A percentile compares a stretch with the other conserved stretches of the same genome.
Evolutionary conservation across 2,888 invertebrate genomes (phyloP).

Genomic region (Drosophila villosipedis): DNA sequence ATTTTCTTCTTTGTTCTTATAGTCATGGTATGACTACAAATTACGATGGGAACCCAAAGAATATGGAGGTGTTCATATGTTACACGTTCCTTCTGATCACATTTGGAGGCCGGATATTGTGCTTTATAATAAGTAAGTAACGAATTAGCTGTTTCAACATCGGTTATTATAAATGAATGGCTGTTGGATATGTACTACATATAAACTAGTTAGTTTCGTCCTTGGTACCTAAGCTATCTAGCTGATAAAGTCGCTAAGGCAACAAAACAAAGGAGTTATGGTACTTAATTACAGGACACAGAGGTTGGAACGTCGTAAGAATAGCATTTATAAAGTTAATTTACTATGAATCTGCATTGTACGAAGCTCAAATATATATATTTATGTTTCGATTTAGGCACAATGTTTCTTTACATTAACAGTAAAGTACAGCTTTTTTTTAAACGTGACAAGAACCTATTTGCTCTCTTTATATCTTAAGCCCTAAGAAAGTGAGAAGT

Average conservation of each 20-base stretch:
- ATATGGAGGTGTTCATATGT: conserved; percentile 93
- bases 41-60: conserved; percentile 94
- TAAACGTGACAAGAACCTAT: neutral
- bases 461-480: neutral
- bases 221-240: neutral
- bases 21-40: conserved; percentile 95
- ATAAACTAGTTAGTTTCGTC: neutral
- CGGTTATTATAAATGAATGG: neutral
- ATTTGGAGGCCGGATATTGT: conserved; percentile 94
- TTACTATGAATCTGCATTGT: neutral
- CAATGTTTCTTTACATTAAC: neutral
- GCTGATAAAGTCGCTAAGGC: neutral
- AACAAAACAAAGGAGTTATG: neutral
- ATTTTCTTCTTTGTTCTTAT: conserved; percentile 45
- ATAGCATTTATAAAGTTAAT: neutral
- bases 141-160: neutral
- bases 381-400: neutral
- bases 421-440: neutral
- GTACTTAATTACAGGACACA: neutral
- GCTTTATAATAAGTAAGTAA: conserved; percentile 91
- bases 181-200: conserved; percentile 5
- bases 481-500: neutral
- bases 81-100: conserved; percentile 94
- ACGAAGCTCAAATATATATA: neutral
- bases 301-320: neutral